phyloP scores from a whole-genome alignment of 2,888 invertebrate genomes.

The Parnassius glacialis region DNA sequence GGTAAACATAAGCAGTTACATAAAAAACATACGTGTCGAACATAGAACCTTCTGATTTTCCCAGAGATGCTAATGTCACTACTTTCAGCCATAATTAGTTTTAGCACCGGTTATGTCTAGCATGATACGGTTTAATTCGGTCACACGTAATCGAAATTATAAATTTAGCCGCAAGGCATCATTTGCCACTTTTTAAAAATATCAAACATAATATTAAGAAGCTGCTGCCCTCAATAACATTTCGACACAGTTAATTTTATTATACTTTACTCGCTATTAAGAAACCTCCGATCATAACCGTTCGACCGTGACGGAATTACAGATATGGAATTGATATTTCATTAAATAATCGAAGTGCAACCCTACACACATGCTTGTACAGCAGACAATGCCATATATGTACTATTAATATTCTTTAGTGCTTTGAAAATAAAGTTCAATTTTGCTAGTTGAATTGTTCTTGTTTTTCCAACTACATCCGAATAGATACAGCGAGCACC shows the following conservation, averaged over 20 bases:
- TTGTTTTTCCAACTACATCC: constrained; percentile 17
- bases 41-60: no score
- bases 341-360: constrained; percentile 20
- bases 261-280: constrained; percentile 4
- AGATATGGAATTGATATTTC: constrained; percentile 12
- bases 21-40: no score
- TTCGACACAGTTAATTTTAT: neutral
- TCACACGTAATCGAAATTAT: constrained; percentile 2
- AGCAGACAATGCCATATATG: neutral
- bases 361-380: constrained; percentile 16
- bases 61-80: no score
- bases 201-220: neutral
- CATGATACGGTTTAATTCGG: constrained; percentile 4
- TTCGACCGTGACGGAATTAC: constrained; percentile 6
- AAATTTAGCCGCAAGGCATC: neutral
- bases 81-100: neutral
- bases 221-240: neutral
- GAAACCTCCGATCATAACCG: constrained; percentile 3
- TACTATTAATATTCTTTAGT: constrained; percentile 6
- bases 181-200: neutral
- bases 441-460: constrained; percentile 8
- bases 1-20: no score
- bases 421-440: constrained; percentile 3
- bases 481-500: constrained; percentile 17
- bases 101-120: constrained; percentile 12